phyloP scores from a whole-genome alignment of 2,113 vertebrate species.

The Cololabis saira region DNA sequence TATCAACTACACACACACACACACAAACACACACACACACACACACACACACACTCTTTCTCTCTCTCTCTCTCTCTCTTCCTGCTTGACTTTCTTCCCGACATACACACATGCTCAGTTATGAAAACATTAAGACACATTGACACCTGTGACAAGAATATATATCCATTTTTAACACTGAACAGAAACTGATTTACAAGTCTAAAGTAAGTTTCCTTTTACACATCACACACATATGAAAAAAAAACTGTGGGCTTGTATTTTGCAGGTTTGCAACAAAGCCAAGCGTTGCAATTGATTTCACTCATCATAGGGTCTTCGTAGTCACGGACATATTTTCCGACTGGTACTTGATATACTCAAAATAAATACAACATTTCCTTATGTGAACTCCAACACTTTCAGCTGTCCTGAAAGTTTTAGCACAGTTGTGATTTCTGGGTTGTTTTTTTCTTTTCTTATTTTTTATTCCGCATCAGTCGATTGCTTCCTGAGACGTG shows the following conservation, averaged over 20 bases:
- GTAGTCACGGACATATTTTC: too few species aligned
- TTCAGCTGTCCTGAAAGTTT: too few species aligned
- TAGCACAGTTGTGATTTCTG: too few species aligned
- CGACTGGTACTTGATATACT: too few species aligned
- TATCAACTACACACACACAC: conserved; percentile 54
- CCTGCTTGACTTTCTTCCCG: conserved; percentile 20
- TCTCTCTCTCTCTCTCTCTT: background rate
- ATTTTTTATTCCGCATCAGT: too few species aligned
- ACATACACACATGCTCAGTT: background rate
- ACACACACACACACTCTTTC: conserved; percentile 24
- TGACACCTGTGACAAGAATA: conserved; percentile 20
- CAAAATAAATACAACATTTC: too few species aligned
- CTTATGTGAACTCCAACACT: too few species aligned
- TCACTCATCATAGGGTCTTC: background rate
- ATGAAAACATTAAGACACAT: background rate
- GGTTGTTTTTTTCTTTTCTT: too few species aligned
- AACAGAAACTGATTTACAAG: conserved; percentile 36
- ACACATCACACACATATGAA: conserved; percentile 1
- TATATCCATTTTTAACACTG: conserved; percentile 31
- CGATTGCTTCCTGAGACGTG: too few species aligned
- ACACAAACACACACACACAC: conserved; percentile 34
- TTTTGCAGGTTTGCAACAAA: conserved; percentile 19
- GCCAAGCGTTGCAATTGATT: conserved; percentile 36
- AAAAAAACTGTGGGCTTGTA: conserved; percentile 11
- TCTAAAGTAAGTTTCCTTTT: conserved; percentile 9